Evolutionary conservation across 2,797 vertebrate species (phyloP), one percentile per base, ranked within the genome.

Genomic region (Luscinia megarhynchos): DNA sequence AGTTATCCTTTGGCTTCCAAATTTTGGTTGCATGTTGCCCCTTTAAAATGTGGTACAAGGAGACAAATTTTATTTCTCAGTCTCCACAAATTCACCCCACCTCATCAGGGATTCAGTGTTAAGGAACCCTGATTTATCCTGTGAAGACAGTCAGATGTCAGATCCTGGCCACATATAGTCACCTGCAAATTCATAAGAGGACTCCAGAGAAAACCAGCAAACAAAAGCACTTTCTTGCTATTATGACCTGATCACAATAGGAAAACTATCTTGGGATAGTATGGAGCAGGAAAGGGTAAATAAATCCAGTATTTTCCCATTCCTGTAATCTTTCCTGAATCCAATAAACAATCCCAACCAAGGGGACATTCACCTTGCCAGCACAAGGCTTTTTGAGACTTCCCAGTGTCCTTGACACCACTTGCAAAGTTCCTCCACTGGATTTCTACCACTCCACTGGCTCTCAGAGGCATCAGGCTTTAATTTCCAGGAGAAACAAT

Each of bases 401-500:
- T 66, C 24, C 45, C 5, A 3, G 16, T 27, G 36, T 27, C 58
- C 68, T 32, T 36, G 3, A 41, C 36, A 66, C 27, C n/a, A 62
- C 24, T 53, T 15, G 34, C 46, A 26, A 90, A 89, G 70, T 50
- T 48, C 54, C 66, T 69, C 20, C 8, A 50, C 41, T 29, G 55
- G 41, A 75, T 80, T 94, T 82, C 61, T 58, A 58, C n/a, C 54
- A 24, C 53, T 82, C 26, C 11, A 1, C 41, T 50, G 70, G 73
- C 58, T 91, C 84, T 18, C 48, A 58, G 79, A 92, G 62, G 62
- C 89, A 38, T 3, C 21, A 6, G 64, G 67, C 86, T 93, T 84
- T 93, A 58, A 92, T 90, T 96, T 95, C 90, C 64, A 93, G 61
- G 43, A 76, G 91, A 93, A 94, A 88, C 83, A 93, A 69, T 10